Evolutionary conservation across 2,888 invertebrate species (phyloP), one percentile per base, ranked within the genome.

Genomic region (Himalopsyche tibetana): DNA sequence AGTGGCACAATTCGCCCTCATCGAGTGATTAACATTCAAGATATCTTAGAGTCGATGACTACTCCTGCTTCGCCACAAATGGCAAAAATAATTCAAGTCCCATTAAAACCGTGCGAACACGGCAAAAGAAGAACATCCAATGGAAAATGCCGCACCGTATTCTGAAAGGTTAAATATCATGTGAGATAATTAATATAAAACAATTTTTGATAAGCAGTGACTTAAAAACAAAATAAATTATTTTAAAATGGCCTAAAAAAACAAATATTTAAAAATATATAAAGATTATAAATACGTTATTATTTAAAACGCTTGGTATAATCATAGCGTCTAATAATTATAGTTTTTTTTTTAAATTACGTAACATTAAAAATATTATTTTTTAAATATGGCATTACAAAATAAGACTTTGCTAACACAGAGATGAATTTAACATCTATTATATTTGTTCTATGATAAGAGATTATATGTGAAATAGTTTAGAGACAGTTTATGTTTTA

Each of bases 71-170:
- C 56, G 12, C 83, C 82, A 2, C 40, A 51, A 63, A 80, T 28
- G 69, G 88, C 86, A 51, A 85, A 85, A 82, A 88, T 88, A 63
- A 86, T 88, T 40, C 82, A 84, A n/a, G 86, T 88, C 15, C 88
- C 88, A 17, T 28, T 36, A 4, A 51, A 82, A 19, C 19, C 80
- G 36, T 88, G 88, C 28, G 51, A 56, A 56, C 4, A n/a, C 8
- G 63, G 36, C 19, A 40, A 28, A 69, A 80, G 82, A n/a, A 69
- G 84, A 19, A 84, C 86, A 80, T 79, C 40, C 9, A 42, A 55
- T 28, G 82, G 84, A 38, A 88, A 83, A 55, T 88, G 88, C 55
- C 82, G 87, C n/a, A 55, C 55, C n/a, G 80, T 87, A 36, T 81
- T 56, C 19, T 87, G 51, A 80, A 87, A 80, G 82, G 74, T 74